phyloP scores from a whole-genome alignment of 1,140 invertebrate genomes.

The Nebria ingens region DNA sequence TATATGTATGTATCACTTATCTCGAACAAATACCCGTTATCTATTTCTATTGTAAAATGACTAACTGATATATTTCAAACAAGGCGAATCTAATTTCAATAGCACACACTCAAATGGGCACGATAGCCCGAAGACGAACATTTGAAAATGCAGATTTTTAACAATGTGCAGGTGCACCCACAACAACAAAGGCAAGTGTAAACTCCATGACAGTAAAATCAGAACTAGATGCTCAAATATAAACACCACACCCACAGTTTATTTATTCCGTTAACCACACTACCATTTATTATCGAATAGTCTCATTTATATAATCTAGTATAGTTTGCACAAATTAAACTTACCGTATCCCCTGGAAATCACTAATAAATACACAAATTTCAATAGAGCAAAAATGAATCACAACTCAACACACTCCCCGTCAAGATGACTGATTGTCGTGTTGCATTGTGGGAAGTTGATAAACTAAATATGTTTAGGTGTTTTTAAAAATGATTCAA shows the following conservation, averaged over 20 bases:
- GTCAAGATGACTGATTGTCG: constrained; percentile 3
- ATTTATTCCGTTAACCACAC: not conserved
- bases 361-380: not conserved
- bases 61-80: no score
- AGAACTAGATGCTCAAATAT: not conserved
- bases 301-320: no score
- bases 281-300: not conserved
- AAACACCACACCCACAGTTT: not conserved
- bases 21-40: no score
- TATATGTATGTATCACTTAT: not conserved
- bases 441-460: not conserved
- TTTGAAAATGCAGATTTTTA: not conserved
- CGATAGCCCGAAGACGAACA: no score
- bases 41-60: no score
- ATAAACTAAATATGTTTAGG: no score
- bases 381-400: not conserved
- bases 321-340: not conserved
- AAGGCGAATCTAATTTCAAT: no score
- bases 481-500: no score
- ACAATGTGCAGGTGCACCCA: not conserved
- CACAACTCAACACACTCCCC: constrained; percentile 1
- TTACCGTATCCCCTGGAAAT: not conserved
- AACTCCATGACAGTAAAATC: constrained; percentile 5
- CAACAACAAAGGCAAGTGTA: constrained; percentile 7
- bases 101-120: no score